These are phyloP conservation scores for Diplazon laetatorius DNA, from an alignment of 2,888 invertebrate genomes.

Conservation along the genomic window DNA sequence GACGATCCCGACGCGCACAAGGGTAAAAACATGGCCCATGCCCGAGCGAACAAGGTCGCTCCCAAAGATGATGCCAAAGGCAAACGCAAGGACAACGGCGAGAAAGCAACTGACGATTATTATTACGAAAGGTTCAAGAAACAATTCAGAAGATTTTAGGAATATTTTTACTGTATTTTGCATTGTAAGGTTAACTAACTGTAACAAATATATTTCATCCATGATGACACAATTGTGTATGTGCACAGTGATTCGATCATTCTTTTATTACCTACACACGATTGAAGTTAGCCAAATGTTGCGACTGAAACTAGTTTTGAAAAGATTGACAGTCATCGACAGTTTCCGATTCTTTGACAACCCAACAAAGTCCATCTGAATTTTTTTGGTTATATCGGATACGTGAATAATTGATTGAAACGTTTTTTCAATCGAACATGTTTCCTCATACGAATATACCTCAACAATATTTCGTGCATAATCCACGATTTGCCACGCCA, in stretches of 20 bases:
- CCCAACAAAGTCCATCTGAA: background rate
- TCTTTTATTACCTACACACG: background rate
- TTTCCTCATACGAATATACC: conserved; percentile 22
- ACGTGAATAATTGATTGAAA: background rate
- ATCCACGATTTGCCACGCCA: conserved; percentile 30
- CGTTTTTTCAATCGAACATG: conserved; percentile 20
- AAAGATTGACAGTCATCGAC: background rate
- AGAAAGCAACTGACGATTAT: conserved; percentile 98
- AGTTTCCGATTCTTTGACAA: background rate
- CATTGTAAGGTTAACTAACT: background rate
- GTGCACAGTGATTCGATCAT: background rate
- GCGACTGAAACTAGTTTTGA: background rate
- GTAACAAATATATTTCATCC: background rate
- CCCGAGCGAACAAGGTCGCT: conserved; percentile 80
- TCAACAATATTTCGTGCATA: conserved; percentile 6
- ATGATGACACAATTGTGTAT: background rate
- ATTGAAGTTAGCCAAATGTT: conserved; percentile 17
- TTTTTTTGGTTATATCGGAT: background rate
- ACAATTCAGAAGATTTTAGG: conserved; percentile 95
- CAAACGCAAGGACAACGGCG: conserved; percentile 88
- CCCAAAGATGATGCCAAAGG: conserved; percentile 84
- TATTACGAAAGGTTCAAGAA: conserved; percentile 98
- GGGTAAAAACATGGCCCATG: conserved; percentile 85
- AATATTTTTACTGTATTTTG: conserved; percentile 61
- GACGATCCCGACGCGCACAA: conserved; percentile 87